These are phyloP conservation scores for Pandemis corylana DNA, from an alignment of 2,888 invertebrate species.

Conservation along the genomic window DNA sequence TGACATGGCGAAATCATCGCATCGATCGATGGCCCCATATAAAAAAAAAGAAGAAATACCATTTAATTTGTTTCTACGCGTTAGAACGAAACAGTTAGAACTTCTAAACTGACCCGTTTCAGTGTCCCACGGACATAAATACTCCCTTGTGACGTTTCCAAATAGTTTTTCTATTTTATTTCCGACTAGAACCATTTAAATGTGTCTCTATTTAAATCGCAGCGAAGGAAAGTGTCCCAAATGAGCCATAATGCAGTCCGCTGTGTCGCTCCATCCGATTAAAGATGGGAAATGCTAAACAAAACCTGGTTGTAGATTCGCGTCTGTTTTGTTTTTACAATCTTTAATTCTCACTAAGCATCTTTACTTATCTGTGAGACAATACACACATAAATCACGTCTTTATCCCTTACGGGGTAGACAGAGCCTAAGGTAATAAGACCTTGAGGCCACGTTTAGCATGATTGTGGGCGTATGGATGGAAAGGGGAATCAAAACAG, in stretches of 20 bases:
- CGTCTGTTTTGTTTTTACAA: background rate
- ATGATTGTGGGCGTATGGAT: no score
- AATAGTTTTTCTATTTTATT: conserved; percentile 2
- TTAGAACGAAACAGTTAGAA: background rate
- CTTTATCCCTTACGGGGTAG: no score
- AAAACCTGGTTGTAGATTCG: background rate
- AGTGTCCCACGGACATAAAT: background rate
- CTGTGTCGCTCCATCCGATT: conserved; percentile 18
- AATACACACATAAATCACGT: no score
- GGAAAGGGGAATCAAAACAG: no score
- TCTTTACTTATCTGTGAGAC: no score
- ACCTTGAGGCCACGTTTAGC: no score
- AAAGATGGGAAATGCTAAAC: conserved; percentile 10
- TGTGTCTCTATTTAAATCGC: conserved; percentile 5
- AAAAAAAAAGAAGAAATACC: no score
- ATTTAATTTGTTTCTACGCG: no score
- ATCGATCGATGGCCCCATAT: no score
- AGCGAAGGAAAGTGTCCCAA: conserved; percentile 11
- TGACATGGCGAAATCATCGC: no score
- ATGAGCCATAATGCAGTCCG: conserved; percentile 18
- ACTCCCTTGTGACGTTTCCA: background rate
- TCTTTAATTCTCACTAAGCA: no score
- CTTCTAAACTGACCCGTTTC: background rate
- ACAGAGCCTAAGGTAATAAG: no score
- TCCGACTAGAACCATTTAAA: background rate